Base-by-base conservation (phyloP, 2,888 invertebrate genomes). In the Ceriagrion tenellum region DNA sequence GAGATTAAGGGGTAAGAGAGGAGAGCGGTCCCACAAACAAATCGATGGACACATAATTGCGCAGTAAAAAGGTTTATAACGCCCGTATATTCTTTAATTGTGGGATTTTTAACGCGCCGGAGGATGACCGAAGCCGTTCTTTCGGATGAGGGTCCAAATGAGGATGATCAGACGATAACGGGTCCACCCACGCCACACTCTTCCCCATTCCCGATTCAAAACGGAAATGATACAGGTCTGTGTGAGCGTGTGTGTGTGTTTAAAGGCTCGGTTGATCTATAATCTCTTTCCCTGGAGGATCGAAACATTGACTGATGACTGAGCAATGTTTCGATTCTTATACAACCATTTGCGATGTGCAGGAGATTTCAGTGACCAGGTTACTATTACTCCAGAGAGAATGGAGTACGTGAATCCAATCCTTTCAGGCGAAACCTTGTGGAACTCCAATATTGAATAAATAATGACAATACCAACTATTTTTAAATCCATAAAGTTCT, bases 51-150 rank as follows among this genome's bases (percentile, higher is more conserved):
- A 35, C 81, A 13, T 81, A 81, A 81, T 81, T 81, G 35, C 81
- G 81, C 81, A 81, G 81, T 81, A 81, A 81, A 69, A 81, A 81
- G 81, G 81, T 81, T 81, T 81, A 81, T 81, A 35, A 13, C 81
- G 35, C 26, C 81, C 30, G 35, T 81, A 81, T 81, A 81, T 81
- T 35, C 35, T 81, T 81, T 81, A 81, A 81, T 81, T 81, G 81
- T 35, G 35, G 81, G 26, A n/a, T 81, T 59, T 81, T 81, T 35
- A 35, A n/a, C 26, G 10, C 81, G 0, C 30, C 81, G 81, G 35
- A 69, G 35, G 81, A 81, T 18, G 16, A 18, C 26, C 35, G 35
- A 47, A 47, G 8, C 81, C 81, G 81, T 26, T 47, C 69, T 26
- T 20, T 69, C 69, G 26, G 69, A 69, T 16, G 59, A 59, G 59